Evolutionary conservation across 2,797 vertebrate genomes (phyloP).

Genomic region (Luscinia luscinia): DNA sequence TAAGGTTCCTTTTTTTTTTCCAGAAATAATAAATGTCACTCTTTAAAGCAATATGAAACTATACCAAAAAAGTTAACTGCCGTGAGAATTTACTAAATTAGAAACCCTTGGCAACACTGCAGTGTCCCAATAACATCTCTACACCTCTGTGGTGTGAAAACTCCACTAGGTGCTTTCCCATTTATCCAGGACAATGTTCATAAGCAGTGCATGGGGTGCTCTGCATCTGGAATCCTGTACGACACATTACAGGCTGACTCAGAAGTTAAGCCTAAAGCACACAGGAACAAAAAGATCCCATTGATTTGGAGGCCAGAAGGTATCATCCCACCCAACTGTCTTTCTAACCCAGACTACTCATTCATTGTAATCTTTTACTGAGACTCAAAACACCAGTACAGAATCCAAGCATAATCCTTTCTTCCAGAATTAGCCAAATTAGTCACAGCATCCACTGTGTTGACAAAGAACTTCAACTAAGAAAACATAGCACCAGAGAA

Average conservation of each 20-base stretch:
- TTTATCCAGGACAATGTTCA: slow-evolving; percentile 21
- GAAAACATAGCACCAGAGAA: not conserved
- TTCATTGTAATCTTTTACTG: slow-evolving; percentile 58
- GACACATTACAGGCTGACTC: not conserved
- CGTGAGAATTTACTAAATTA: not conserved
- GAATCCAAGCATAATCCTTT: slow-evolving; percentile 68
- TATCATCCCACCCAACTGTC: slow-evolving; percentile 41
- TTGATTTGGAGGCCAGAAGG: slow-evolving; percentile 52
- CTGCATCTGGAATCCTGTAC: slow-evolving; percentile 19
- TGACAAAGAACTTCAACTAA: slow-evolving; percentile 70
- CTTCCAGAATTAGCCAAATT: slow-evolving; percentile 65
- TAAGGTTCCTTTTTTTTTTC: not conserved
- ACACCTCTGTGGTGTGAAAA: slow-evolving; percentile 35
- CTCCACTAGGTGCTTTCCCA: not conserved
- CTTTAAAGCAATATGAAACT: not conserved
- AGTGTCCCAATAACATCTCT: not conserved
- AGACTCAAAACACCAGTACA: slow-evolving; percentile 57
- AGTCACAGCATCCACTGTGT: slow-evolving; percentile 51
- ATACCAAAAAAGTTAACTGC: not conserved
- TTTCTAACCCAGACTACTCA: slow-evolving; percentile 48
- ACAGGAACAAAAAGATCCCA: slow-evolving; percentile 21
- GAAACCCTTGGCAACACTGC: not conserved
- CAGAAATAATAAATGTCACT: not conserved
- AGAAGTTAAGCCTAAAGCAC: slow-evolving; percentile 15
- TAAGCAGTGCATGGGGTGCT: not conserved